Base-by-base conservation (phyloP, 2,888 invertebrate species). In the Ophion slaviceki region DNA sequence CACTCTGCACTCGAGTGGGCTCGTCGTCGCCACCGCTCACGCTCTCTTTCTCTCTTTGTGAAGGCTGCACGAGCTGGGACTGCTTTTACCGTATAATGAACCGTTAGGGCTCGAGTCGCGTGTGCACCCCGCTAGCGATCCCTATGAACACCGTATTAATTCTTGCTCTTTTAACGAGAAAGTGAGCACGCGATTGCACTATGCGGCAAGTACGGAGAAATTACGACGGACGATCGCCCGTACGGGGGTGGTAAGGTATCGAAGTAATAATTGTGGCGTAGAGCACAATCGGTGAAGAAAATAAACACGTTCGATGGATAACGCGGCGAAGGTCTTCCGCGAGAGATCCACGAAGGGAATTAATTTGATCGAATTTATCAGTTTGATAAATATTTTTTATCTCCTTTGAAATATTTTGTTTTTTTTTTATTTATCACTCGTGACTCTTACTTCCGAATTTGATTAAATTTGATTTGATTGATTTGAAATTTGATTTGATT, bases 1-100 rank as follows among this genome's bases (percentile, higher is more conserved):
- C 86, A 86, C 87, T 86, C 78, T 84, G 79, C 77, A 79, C 81
- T 85, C 75, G 78, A 88, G 88, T 87, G 76, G 76, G 80, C 82
- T 84, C 79, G 87, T 84, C 84, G 77, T 81, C 83, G 32, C 62
- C 70, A 11, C 68, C 66, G 17, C 40, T 79, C 57, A 70, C 45
- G 28, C 64, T 17, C 67, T 28, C 61, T 61, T 20, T 76, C 53
- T 72, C 64, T 28, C 36, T 57, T 67, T 82, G 61, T 71, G 47
- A 45, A 24, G 45, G 81, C 36, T 68, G 78, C 47, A 75, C 53
- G 68, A 71, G 78, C 62, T 67, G 53, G 70, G 45, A 75, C 68
- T 17, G 53, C 70, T 68, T 80, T 72, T 85, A 76, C 79, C 66
- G 62, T 59, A 57, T 59, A 68, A 67, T 32, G 45, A 77, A 77